Percentiles rank a stretch among this genome's conserved stretches.
Conservation (phyloP, 1,140 invertebrate species). For the Anthonomus grandis region DNA sequence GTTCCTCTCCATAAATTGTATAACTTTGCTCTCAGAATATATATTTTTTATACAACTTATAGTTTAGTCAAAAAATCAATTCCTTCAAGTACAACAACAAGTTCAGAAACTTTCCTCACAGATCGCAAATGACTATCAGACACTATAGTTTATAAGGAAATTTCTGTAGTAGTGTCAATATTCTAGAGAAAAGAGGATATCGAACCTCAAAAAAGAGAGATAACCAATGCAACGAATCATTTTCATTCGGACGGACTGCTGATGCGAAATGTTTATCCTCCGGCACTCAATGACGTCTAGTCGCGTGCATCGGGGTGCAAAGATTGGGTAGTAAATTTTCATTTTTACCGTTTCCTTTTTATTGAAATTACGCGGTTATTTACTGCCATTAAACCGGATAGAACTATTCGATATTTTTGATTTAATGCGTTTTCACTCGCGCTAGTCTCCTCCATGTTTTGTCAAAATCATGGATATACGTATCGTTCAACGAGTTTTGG, state of each 20-base stretch:
- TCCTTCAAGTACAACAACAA: too few relatives aligned
- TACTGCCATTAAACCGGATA: conserved; percentile 34
- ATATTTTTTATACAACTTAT: too few relatives aligned
- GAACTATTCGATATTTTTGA: conserved; percentile 34
- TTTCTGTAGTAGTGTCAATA: neutral
- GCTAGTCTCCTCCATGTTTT: conserved; percentile 22
- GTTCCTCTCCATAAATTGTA: too few relatives aligned
- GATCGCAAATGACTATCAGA: conserved; percentile 8
- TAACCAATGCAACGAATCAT: neutral
- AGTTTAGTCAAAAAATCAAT: too few relatives aligned
- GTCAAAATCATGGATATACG: conserved; percentile 28
- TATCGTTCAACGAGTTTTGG: conserved; percentile 28
- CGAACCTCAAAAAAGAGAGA: neutral
- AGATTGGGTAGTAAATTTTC: conserved; percentile 30
- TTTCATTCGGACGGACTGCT: neutral
- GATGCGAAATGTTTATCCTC: neutral
- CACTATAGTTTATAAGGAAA: neutral
- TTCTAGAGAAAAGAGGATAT: conserved; percentile 10
- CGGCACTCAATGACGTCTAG: neutral
- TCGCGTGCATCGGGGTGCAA: conserved; percentile 25
- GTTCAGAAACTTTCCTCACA: neutral
- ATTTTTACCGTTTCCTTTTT: conserved; percentile 34
- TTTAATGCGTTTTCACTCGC: conserved; percentile 28
- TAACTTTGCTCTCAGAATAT: too few relatives aligned
- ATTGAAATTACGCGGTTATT: conserved; percentile 37